Evolutionary conservation across 2,888 invertebrate genomes (phyloP).

Genomic region (Metallyticus violacea): DNA sequence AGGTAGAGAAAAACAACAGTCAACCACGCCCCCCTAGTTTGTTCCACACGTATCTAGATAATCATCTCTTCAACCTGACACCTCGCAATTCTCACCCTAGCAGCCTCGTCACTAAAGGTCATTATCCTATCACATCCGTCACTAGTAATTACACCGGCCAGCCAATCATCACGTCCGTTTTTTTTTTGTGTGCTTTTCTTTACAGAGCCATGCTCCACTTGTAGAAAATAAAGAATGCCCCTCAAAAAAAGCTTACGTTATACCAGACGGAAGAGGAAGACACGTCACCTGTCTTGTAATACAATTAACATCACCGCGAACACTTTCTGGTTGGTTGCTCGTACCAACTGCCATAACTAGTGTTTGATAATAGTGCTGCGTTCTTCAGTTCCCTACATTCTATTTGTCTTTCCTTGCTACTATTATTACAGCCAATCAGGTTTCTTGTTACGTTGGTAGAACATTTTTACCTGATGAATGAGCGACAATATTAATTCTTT

Average conservation of each 20-base stretch:
- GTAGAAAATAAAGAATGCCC: neutral
- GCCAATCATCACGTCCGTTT: constrained; percentile 15
- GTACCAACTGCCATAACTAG: neutral
- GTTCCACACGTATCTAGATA: neutral
- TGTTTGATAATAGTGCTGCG: too few species aligned
- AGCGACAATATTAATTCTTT: too few species aligned
- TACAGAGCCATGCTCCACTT: constrained; percentile 5
- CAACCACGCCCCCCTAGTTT: constrained; percentile 2
- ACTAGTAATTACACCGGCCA: constrained; percentile 21
- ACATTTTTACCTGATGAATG: too few species aligned
- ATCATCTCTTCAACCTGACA: constrained; percentile 17
- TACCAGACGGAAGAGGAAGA: neutral
- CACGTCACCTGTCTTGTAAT: neutral
- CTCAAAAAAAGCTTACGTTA: neutral
- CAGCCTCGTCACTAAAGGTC: constrained; percentile 19
- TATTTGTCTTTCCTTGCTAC: too few species aligned
- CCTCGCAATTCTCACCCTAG: constrained; percentile 4
- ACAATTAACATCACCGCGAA: neutral
- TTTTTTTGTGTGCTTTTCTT: neutral
- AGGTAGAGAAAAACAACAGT: neutral
- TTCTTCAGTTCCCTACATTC: neutral
- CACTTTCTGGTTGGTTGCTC: neutral
- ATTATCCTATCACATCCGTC: constrained; percentile 24
- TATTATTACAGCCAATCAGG: too few species aligned
- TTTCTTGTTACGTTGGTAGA: too few species aligned